Conservation (phyloP, 2,797 vertebrate species). For the Eleutherodactylus coqui region DNA sequence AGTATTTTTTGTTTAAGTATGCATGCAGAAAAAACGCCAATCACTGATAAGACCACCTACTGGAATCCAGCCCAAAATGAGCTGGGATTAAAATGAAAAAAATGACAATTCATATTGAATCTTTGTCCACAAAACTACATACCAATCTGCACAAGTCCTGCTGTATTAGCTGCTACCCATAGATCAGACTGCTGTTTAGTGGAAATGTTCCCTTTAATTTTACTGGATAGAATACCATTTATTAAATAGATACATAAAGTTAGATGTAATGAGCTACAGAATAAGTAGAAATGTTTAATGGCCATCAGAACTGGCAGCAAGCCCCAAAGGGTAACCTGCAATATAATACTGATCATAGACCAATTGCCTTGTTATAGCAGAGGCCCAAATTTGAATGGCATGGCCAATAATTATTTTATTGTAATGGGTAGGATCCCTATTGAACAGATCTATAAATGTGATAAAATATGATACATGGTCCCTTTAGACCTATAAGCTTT, state of each 20-base stretch:
- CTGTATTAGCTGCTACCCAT: too few species aligned
- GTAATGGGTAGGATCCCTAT: slow-evolving; percentile 2
- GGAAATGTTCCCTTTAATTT: too few species aligned
- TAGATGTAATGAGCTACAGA: background rate
- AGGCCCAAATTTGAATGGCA: slow-evolving; percentile 8
- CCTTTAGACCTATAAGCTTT: slow-evolving; percentile 10
- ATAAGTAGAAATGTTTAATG: background rate
- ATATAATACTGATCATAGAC: background rate
- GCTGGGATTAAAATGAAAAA: too few species aligned
- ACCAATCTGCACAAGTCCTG: too few species aligned
- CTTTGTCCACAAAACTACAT: too few species aligned
- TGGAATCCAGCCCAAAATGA: too few species aligned
- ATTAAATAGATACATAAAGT: background rate
- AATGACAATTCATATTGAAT: too few species aligned
- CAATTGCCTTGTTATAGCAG: background rate
- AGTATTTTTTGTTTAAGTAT: too few species aligned
- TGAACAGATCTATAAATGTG: slow-evolving; percentile 5
- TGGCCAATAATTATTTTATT: slow-evolving; percentile 20
- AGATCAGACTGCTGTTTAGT: too few species aligned
- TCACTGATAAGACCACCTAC: too few species aligned
- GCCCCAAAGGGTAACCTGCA: background rate
- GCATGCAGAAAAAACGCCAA: too few species aligned
- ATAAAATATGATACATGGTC: slow-evolving; percentile 2
- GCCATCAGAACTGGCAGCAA: background rate
- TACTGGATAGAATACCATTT: background rate